A percentile compares a stretch with the other conserved stretches of the same genome.
phyloP scores from a whole-genome alignment of 2,888 invertebrate species.

The Unio pictorum region DNA sequence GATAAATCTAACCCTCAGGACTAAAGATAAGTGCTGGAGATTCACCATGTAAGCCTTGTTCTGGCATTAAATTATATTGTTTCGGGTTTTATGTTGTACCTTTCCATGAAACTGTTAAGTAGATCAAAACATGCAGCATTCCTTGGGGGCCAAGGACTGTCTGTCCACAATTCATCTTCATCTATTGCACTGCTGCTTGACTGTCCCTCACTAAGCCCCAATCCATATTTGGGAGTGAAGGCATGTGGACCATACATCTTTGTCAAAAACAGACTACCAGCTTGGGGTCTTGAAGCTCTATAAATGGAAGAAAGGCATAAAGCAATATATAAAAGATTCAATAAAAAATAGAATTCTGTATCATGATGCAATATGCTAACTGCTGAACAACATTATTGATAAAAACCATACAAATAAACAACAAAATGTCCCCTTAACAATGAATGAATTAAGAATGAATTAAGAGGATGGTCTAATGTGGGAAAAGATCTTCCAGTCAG shows the following conservation, averaged over 20 bases:
- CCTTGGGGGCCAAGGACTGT: constrained; percentile 70
- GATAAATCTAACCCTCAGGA: too few species aligned
- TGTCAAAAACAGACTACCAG: constrained; percentile 64
- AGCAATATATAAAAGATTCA: too few species aligned
- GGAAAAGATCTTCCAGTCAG: too few species aligned
- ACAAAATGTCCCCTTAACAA: too few species aligned
- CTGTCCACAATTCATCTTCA: constrained; percentile 65
- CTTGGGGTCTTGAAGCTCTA: constrained; percentile 58
- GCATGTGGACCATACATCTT: constrained; percentile 69
- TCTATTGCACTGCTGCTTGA: constrained; percentile 47
- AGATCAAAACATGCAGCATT: constrained; percentile 70
- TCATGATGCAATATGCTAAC: too few species aligned
- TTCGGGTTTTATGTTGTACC: constrained; percentile 43
- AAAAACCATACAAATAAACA: too few species aligned
- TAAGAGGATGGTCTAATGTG: too few species aligned
- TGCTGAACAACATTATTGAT: too few species aligned
- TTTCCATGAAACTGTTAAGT: constrained; percentile 71
- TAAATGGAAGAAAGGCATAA: constrained; percentile 7
- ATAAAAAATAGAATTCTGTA: too few species aligned
- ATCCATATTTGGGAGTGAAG: constrained; percentile 64
- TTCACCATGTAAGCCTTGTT: too few species aligned
- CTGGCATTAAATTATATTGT: background rate
- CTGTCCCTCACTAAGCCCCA: constrained; percentile 46
- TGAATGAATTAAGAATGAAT: too few species aligned
- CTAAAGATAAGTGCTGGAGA: too few species aligned